Conservation (phyloP, 2,888 invertebrate genomes). For the Monopis laevigella region DNA sequence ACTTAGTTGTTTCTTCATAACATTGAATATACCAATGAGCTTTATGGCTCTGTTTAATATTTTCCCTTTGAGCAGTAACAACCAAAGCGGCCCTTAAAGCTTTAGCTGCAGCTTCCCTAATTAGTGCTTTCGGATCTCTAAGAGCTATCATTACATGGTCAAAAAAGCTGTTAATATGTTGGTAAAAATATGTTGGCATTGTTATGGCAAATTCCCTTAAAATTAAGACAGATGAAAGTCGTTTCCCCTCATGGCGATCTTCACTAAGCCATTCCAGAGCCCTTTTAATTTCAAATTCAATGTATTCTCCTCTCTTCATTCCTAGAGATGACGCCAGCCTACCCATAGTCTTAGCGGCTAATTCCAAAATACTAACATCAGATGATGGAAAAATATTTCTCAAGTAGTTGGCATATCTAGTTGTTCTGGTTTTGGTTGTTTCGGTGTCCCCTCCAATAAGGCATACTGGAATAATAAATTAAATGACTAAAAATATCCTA, state of each 20-base stretch:
- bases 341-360: slow-evolving; percentile 95
- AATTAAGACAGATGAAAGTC: slow-evolving; percentile 91
- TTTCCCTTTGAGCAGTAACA: slow-evolving; percentile 94
- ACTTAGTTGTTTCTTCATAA: slow-evolving; percentile 85
- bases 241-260: slow-evolving; percentile 89
- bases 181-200: slow-evolving; percentile 98
- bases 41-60: slow-evolving; percentile 86
- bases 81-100: slow-evolving; percentile 93
- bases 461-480: no score
- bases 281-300: slow-evolving; percentile 94
- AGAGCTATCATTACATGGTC: slow-evolving; percentile 92
- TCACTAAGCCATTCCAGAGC: slow-evolving; percentile 94
- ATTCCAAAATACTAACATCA: slow-evolving; percentile 90
- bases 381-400: slow-evolving; percentile 88
- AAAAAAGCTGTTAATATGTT: slow-evolving; percentile 90
- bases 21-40: slow-evolving; percentile 91
- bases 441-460: slow-evolving; percentile 92
- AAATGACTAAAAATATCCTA: no score
- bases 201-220: slow-evolving; percentile 92
- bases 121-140: slow-evolving; percentile 88
- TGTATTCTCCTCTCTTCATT: slow-evolving; percentile 93
- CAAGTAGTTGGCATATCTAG: slow-evolving; percentile 91
- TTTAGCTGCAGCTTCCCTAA: slow-evolving; percentile 92
- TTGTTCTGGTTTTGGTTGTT: slow-evolving; percentile 85
- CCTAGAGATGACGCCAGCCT: slow-evolving; percentile 88